A percentile compares a stretch with the other conserved stretches of the same genome.
Evolutionary conservation across 2,888 invertebrate genomes (phyloP).

Genomic region (Dendrolimus pini): DNA sequence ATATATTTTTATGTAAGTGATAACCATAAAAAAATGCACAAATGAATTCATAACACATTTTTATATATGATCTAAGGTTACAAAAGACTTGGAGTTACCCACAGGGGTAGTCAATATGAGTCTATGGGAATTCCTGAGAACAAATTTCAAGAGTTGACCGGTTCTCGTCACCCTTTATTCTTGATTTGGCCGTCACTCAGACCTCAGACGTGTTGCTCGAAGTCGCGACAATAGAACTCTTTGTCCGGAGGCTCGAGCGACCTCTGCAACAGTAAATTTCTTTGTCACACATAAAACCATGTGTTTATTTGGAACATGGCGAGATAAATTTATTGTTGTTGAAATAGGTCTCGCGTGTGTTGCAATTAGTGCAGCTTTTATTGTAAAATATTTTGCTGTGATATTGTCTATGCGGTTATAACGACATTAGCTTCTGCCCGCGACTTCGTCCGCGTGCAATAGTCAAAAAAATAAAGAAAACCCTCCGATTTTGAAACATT

Average conservation of each 20-base stretch:
- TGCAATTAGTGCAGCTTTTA: conserved; percentile 34
- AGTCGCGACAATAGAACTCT: conserved; percentile 58
- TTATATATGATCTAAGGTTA: too few relatives aligned
- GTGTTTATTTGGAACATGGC: conserved; percentile 7
- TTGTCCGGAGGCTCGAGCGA: conserved; percentile 54
- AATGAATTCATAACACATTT: too few relatives aligned
- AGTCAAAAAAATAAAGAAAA: too few relatives aligned
- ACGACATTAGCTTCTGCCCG: too few relatives aligned
- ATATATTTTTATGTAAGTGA: too few relatives aligned
- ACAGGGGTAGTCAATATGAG: too few relatives aligned
- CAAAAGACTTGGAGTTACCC: too few relatives aligned
- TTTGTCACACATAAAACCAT: conserved; percentile 57
- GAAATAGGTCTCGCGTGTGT: conserved; percentile 10
- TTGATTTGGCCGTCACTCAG: conserved; percentile 72
- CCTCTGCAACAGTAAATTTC: conserved; percentile 60
- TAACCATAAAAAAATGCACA: too few relatives aligned
- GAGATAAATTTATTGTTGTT: neutral
- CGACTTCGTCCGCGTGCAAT: too few relatives aligned
- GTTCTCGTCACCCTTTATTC: conserved; percentile 39
- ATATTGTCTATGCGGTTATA: neutral
- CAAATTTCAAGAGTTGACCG: conserved; percentile 5
- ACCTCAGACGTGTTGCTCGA: conserved; percentile 47
- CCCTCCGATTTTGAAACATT: too few relatives aligned
- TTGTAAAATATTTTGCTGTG: conserved; percentile 4
- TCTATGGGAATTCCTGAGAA: neutral